Conservation (phyloP, 2,797 vertebrate species). For the Bufotes viridis region DNA sequence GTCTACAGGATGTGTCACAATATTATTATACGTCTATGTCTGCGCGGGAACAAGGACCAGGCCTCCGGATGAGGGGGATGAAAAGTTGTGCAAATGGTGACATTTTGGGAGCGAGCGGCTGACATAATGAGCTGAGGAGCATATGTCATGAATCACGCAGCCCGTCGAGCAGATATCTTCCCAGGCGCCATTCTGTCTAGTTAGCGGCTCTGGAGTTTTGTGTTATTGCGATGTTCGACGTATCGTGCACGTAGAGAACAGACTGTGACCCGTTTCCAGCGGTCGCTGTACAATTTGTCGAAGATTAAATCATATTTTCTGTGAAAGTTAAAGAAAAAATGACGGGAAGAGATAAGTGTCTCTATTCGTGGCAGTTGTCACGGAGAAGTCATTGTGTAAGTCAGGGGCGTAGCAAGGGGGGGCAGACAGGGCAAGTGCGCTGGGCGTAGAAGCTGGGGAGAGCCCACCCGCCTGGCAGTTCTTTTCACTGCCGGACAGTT, state of each 20-base stretch:
- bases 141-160: constrained; percentile 19
- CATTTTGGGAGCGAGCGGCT: not conserved
- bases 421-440: too few relatives aligned
- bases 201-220: not conserved
- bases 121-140: constrained; percentile 33
- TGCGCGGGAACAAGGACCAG: not conserved
- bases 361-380: not conserved
- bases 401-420: too few relatives aligned
- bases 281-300: not conserved
- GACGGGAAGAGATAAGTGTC: not conserved
- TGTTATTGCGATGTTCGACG: not conserved
- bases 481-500: too few relatives aligned
- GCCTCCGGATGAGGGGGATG: not conserved
- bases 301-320: not conserved
- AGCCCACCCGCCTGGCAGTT: too few relatives aligned
- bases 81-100: not conserved
- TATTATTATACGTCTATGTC: not conserved
- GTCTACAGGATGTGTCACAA: not conserved
- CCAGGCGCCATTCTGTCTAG: not conserved
- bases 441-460: too few relatives aligned
- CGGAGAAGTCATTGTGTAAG: too few relatives aligned
- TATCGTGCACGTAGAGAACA: not conserved
- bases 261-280: constrained; percentile 28
- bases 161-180: not conserved
- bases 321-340: not conserved